Evolutionary conservation across 2,113 vertebrate species (phyloP).

Genomic region (Nothocercus nigrocapillus): DNA sequence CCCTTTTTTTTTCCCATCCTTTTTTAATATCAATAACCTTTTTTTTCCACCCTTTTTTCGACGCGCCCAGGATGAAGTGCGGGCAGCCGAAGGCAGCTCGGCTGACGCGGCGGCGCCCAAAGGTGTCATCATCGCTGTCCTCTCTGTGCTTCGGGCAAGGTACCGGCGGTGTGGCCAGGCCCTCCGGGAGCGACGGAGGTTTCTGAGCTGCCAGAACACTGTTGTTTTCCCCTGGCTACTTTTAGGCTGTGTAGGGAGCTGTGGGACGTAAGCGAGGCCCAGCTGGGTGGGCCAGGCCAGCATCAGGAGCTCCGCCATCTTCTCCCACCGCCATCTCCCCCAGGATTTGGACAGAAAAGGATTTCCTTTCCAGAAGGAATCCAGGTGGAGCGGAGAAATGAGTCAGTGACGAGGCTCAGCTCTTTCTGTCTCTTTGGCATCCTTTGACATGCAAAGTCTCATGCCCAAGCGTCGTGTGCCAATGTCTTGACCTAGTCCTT

Average conservation of each 20-base stretch:
- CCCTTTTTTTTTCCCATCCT: background rate
- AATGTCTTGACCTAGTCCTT: background rate
- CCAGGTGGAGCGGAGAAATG: background rate
- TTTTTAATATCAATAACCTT: background rate
- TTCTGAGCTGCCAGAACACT: background rate
- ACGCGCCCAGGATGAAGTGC: background rate
- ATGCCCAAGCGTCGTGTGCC: background rate
- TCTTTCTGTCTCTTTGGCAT: background rate
- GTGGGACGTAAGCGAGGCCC: background rate
- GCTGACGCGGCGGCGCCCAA: background rate
- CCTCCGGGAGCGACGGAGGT: background rate
- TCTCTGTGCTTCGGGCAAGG: background rate
- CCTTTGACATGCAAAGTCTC: too few relatives aligned
- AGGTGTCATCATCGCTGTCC: background rate
- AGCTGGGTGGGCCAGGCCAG: rapidly evolving
- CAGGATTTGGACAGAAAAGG: background rate
- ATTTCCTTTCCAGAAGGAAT: background rate
- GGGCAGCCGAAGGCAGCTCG: background rate
- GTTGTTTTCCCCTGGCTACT: background rate
- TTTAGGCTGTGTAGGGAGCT: background rate
- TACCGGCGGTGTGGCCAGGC: background rate
- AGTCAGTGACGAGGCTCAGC: rapidly evolving
- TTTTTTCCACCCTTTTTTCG: background rate
- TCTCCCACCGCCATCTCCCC: background rate
- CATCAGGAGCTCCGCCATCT: background rate